These are phyloP conservation scores for Myzus persicae DNA, from an alignment of 1,140 invertebrate genomes.

Conservation along the genomic window DNA sequence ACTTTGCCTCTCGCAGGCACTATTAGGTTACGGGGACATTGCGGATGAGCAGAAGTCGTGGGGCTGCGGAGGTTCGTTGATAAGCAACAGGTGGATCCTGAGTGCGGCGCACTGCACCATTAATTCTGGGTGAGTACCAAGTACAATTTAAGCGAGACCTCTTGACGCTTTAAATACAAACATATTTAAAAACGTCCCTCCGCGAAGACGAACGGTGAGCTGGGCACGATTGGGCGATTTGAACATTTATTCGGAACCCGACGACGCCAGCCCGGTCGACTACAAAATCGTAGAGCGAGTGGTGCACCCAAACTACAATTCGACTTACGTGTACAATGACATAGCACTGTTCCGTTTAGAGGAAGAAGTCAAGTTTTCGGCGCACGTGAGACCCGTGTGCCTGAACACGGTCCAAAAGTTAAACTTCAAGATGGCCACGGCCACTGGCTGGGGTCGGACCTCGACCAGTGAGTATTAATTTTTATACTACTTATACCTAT, in stretches of 20 bases:
- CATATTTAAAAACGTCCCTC: neutral
- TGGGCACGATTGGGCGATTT: conserved; percentile 63
- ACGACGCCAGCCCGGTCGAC: conserved; percentile 61
- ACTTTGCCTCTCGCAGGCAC: conserved; percentile 59
- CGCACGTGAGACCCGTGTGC: conserved; percentile 66
- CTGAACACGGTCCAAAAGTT: conserved; percentile 59
- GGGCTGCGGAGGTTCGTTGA: conserved; percentile 67
- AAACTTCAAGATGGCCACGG: conserved; percentile 62
- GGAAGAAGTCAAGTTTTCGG: conserved; percentile 62
- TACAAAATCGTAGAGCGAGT: conserved; percentile 59
- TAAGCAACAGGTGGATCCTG: conserved; percentile 66
- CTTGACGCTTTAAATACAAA: neutral
- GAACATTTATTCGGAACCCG: conserved; percentile 60
- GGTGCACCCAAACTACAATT: conserved; percentile 66
- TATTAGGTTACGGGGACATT: conserved; percentile 61
- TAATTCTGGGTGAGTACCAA: conserved; percentile 55
- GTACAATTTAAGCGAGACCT: neutral
- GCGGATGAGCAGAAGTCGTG: conserved; percentile 38
- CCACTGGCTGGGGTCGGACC: conserved; percentile 68
- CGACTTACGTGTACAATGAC: conserved; percentile 68
- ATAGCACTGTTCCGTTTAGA: conserved; percentile 70
- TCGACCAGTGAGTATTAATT: conserved; percentile 59
- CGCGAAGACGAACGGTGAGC: conserved; percentile 54
- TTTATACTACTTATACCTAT: neutral
- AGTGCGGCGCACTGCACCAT: conserved; percentile 67